Evolutionary conservation across 92 coral and sea anemone genomes (phyloP), one percentile per base, ranked within the genome.

Genomic region (Porites cylindrica): DNA sequence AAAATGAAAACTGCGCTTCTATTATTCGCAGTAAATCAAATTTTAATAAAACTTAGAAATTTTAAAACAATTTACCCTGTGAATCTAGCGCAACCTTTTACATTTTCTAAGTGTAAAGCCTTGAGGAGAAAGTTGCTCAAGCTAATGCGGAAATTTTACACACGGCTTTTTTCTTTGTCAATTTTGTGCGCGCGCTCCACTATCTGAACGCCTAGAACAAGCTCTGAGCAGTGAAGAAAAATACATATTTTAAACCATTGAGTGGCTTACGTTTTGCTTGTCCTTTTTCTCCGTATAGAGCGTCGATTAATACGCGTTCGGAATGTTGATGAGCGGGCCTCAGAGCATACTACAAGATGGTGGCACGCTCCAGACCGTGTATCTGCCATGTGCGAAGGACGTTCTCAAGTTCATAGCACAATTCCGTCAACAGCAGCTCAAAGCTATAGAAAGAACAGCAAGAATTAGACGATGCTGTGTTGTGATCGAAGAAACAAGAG

Each of bases 401-500:
- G 82, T 13, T 4, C 4, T 26, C 54, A 3, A 26, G 58, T 77
- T 60, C 69, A 61, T 60, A 62, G 4, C 2, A 10, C 24, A 38
- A 24, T 77, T 59, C n/a, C 70, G 82, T 8, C 51, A 26, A 70
- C 54, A n/a, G 11, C 69, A 77, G 43, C 14, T 77, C 58, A 62
- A n/a, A 20, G 16, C 56, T 52, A 62, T 77, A 61, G 54, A 77
- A 20, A 77, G 54, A 8, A 77, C 32, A 3, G 10, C 43, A 3
- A 67, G 72, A 14, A 52, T 77, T 10, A 14, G 52, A 17, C 12
- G 21, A n/a, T 60, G 9, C 65, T 12, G 65, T 29, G 81, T 32
- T 29, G 53, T 1, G 8, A 18, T 77, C n/a, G 69, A 32, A 6
- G 16, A 21, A 43, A 6, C 7, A 19, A 52, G 62, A 73, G 64